These are phyloP conservation scores for Scolanthus callimorphus DNA, from an alignment of 92 coral and sea anemone genomes.

Conservation along the genomic window DNA sequence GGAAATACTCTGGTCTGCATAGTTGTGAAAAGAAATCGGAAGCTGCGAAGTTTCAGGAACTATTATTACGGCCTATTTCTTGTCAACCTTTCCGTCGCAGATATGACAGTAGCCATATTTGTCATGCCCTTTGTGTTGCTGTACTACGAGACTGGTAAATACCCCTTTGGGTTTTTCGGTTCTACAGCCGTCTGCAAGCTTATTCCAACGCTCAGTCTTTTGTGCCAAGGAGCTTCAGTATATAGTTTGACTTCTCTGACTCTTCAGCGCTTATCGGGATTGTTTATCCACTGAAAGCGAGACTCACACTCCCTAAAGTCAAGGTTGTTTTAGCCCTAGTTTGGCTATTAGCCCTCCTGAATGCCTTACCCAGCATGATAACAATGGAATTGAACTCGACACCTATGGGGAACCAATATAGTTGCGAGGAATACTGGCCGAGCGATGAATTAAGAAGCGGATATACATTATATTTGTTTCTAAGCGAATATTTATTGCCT, in stretches of 20 bases:
- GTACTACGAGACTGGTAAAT: slow-evolving; percentile 82
- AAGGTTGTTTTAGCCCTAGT: slow-evolving; percentile 61
- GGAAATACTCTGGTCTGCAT: slow-evolving; percentile 79
- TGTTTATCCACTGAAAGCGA: slow-evolving; percentile 82
- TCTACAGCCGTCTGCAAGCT: slow-evolving; percentile 87
- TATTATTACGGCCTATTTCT: slow-evolving; percentile 80
- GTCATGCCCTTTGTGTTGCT: slow-evolving; percentile 69
- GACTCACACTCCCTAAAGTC: slow-evolving; percentile 73
- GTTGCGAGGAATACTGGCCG: slow-evolving; percentile 81
- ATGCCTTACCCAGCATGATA: slow-evolving; percentile 59
- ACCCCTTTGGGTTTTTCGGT: slow-evolving; percentile 86
- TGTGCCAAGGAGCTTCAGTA: slow-evolving; percentile 81
- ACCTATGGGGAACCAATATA: slow-evolving; percentile 62
- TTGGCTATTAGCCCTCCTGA: slow-evolving; percentile 73
- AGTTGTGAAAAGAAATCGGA: slow-evolving; percentile 68
- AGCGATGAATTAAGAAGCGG: slow-evolving; percentile 41
- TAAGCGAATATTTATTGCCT: slow-evolving; percentile 67
- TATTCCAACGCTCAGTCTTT: slow-evolving; percentile 61
- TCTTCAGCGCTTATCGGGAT: slow-evolving; percentile 79
- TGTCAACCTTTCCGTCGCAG: slow-evolving; percentile 78
- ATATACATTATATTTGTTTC: slow-evolving; percentile 77
- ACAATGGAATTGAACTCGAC: slow-evolving; percentile 53
- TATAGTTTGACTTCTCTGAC: slow-evolving; percentile 74
- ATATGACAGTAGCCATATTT: slow-evolving; percentile 68
- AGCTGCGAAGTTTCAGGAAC: slow-evolving; percentile 79